Percentiles rank a stretch among this genome's conserved stretches.
These are phyloP conservation scores for Neosilurus mollespiculum DNA, from an alignment of 2,797 vertebrate species.

Conservation along the genomic window DNA sequence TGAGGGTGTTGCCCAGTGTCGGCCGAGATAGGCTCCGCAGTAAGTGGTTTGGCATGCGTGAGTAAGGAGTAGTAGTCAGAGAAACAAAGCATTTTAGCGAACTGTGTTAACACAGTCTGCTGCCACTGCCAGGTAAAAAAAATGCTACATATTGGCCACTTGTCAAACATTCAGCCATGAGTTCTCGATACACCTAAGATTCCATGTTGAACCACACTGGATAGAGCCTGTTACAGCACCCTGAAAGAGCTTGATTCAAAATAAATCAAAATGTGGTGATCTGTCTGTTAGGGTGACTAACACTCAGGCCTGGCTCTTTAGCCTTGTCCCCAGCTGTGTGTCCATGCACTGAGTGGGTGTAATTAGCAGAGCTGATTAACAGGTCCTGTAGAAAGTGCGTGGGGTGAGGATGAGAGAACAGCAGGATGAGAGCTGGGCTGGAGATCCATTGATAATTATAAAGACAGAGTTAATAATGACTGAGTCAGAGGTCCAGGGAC, in stretches of 20 bases:
- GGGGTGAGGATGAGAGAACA: slow-evolving; percentile 27
- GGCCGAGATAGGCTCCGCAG: too few species aligned
- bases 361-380: slow-evolving; percentile 37
- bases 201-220: background rate
- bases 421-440: slow-evolving; percentile 29
- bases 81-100: background rate
- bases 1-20: too few species aligned
- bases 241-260: background rate
- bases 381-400: slow-evolving; percentile 16
- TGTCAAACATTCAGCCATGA: background rate
- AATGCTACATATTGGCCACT: background rate
- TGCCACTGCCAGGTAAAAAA: background rate
- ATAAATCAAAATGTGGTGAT: slow-evolving; percentile 5
- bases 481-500: slow-evolving; percentile 17
- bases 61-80: background rate
- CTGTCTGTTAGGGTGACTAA: background rate
- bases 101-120: background rate
- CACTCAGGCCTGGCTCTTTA: slow-evolving; percentile 6
- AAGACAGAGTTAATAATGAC: slow-evolving; percentile 24
- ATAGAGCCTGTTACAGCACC: background rate
- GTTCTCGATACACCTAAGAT: background rate
- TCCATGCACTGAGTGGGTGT: slow-evolving; percentile 7
- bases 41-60: too few species aligned
- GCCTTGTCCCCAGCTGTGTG: slow-evolving; percentile 23
- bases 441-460: slow-evolving; percentile 35